phyloP scores from a whole-genome alignment of 1,140 invertebrate species.

The Ceratosolen fusciceps region DNA sequence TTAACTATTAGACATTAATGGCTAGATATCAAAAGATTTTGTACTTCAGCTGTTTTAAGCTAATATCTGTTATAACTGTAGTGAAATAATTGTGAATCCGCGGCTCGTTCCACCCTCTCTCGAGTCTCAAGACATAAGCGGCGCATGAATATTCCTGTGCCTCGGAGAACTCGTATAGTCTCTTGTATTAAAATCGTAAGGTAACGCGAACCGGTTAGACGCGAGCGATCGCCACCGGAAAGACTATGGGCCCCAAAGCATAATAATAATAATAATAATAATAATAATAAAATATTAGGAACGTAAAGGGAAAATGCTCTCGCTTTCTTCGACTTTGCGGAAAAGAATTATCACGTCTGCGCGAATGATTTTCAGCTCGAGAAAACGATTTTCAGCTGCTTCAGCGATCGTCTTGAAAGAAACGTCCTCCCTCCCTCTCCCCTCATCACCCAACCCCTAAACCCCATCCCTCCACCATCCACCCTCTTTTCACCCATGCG shows the following conservation, averaged over 20 bases:
- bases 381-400: conserved; percentile 35
- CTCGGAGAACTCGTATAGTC: conserved; percentile 4
- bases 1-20: too few species aligned
- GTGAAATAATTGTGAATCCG: too few species aligned
- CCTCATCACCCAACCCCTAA: neutral
- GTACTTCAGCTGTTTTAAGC: too few species aligned
- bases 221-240: neutral
- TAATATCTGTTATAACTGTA: too few species aligned
- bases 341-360: conserved; percentile 21
- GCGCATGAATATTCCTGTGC: neutral
- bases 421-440: neutral
- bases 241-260: neutral
- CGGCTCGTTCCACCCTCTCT: too few species aligned
- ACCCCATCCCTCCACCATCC: neutral
- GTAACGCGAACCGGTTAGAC: neutral
- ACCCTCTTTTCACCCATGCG: neutral
- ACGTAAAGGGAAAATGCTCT: conserved; percentile 2
- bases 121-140: too few species aligned
- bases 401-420: conserved; percentile 12
- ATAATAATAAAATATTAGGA: too few species aligned
- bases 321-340: neutral
- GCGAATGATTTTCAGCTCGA: neutral
- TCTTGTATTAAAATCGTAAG: conserved; percentile 13
- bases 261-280: too few species aligned
- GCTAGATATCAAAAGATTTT: too few species aligned